Base-by-base conservation (phyloP, 2,113 vertebrate genomes). In the Thymallus thymallus region DNA sequence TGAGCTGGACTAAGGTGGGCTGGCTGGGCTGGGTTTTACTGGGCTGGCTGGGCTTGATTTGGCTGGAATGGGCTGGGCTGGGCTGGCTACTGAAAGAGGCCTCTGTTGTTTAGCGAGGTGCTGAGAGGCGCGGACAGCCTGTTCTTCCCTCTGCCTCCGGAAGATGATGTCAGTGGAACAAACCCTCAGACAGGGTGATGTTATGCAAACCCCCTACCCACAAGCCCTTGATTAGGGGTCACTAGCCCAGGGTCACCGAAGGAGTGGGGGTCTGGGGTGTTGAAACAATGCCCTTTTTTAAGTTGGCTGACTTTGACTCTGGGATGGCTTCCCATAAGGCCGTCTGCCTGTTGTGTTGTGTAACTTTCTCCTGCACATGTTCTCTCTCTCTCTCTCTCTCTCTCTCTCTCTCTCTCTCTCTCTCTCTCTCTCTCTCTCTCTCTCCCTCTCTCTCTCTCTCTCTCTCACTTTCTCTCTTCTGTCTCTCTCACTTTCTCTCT, bases 121-220 rank as follows among this genome's bases (percentile, higher is more conserved):
- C 78, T 85, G 82, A 88, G 77, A 87, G 77, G 71, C 70, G 70
- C 61, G 64, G 60, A 67, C 1, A 69, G 81, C 74, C 79, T 85
- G 85, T 78, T 79, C 62, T 46, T 65, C 26, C 75, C 30, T 71
- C 32, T 22, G 14, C 48, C 69, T 86, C 76, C 69, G 45, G 22
- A 51, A 12, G 78, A 86, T 89, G 85, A 91, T 77, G 80, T 90
- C 85, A 89, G 68, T 78, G 83, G 80, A 85, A 86, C 73, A 80
- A 80, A 82, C 72, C 64, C 65, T 56, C 46, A 30, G 63, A 71
- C 74, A 68, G 16, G 74, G 73, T 91, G 86, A 89, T 86, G 84
- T 90, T 80, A 90, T 82, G 55, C 62, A 75, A 73, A 6, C n/a
- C 56, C 56, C n/a, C 13, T 60, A 7, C 56, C 18, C n/a, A n/a